Evolutionary conservation across 2,797 vertebrate genomes (phyloP).

Genomic region (Pteropus rufus): DNA sequence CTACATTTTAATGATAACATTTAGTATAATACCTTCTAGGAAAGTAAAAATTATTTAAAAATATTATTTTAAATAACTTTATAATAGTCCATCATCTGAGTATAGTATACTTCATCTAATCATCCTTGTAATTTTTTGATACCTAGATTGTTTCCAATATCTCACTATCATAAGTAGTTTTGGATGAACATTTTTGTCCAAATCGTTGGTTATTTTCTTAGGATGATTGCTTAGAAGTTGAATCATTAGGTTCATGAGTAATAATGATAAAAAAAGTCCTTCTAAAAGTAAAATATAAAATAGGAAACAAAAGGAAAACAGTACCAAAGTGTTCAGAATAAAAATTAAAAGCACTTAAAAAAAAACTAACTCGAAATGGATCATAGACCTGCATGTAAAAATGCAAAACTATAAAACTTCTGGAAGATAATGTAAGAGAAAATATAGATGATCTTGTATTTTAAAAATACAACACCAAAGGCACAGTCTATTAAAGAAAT

Average conservation of each 20-base stretch:
- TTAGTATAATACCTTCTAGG: neutral
- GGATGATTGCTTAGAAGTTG: neutral
- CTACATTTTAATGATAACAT: neutral
- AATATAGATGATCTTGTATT: neutral
- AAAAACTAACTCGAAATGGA: neutral
- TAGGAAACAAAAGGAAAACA: conserved; percentile 8
- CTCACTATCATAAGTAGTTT: neutral
- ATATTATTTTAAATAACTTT: neutral
- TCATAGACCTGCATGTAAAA: neutral
- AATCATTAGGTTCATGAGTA: neutral
- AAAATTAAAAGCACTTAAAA: neutral
- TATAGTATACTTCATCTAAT: neutral
- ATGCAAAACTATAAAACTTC: neutral
- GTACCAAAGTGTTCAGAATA: neutral
- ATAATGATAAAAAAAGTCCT: neutral
- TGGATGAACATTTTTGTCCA: neutral
- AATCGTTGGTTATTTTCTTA: neutral
- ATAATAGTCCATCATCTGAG: neutral
- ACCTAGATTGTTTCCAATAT: neutral
- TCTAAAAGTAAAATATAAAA: neutral
- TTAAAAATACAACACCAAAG: neutral
- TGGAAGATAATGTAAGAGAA: neutral
- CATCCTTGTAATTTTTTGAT: neutral
- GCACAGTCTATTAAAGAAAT: neutral
- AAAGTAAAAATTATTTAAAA: conserved; percentile 21